Percentiles rank a stretch among this genome's conserved stretches.
phyloP scores from a whole-genome alignment of 2,113 vertebrate species.

The Lipophrys pholis region DNA sequence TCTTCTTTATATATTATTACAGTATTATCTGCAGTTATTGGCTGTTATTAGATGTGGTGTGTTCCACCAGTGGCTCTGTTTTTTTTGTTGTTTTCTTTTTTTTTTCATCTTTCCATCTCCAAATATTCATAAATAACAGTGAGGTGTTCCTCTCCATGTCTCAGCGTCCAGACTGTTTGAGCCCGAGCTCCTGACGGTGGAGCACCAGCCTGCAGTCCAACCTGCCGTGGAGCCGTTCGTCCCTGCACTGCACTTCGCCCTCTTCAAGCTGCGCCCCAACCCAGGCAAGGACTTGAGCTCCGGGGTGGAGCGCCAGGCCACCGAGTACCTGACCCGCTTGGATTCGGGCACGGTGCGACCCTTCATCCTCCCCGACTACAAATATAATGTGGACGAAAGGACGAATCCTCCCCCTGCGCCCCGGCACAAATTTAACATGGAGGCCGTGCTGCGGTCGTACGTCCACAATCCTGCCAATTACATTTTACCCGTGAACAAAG shows the following conservation, averaged over 20 bases:
- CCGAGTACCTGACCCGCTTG: slow-evolving; percentile 87
- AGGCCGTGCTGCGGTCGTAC: slow-evolving; percentile 83
- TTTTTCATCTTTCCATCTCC: too few species aligned
- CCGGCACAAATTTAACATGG: slow-evolving; percentile 84
- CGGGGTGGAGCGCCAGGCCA: slow-evolving; percentile 87
- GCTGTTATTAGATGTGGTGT: too few species aligned
- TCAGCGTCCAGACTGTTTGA: slow-evolving; percentile 67
- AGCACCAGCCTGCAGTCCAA: slow-evolving; percentile 59
- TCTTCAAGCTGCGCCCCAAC: slow-evolving; percentile 86
- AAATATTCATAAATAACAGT: too few species aligned
- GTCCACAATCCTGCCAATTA: slow-evolving; percentile 84
- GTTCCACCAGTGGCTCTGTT: too few species aligned
- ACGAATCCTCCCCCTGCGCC: slow-evolving; percentile 77
- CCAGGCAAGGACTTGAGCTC: slow-evolving; percentile 81
- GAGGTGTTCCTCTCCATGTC: not conserved
- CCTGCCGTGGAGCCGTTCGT: slow-evolving; percentile 82
- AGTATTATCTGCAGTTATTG: too few species aligned
- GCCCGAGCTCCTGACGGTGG: slow-evolving; percentile 64
- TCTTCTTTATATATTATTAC: too few species aligned
- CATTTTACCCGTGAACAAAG: slow-evolving; percentile 85
- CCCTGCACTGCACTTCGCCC: slow-evolving; percentile 87
- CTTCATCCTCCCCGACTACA: slow-evolving; percentile 85
- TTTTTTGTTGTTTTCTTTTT: too few species aligned
- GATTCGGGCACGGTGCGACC: slow-evolving; percentile 82
- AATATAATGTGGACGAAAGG: slow-evolving; percentile 86